phyloP scores from a whole-genome alignment of 1,140 invertebrate species.

The Cyrtorhinus lividipennis region DNA sequence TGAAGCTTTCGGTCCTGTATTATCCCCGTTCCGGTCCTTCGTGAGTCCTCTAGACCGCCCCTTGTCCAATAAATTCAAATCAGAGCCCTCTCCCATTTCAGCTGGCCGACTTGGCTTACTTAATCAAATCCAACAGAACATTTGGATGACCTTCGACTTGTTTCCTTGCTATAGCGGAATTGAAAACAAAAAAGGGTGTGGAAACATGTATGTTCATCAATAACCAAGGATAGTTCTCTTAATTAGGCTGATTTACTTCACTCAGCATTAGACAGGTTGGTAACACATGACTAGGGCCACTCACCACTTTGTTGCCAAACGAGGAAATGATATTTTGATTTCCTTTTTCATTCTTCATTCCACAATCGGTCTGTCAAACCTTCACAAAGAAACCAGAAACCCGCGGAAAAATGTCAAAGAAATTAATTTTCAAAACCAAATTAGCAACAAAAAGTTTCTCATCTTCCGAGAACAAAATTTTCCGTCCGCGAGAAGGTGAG shows the following conservation, averaged over 20 bases:
- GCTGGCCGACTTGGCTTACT: neutral
- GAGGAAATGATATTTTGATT: too few species aligned
- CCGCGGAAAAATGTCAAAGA: neutral
- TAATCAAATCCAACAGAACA: too few species aligned
- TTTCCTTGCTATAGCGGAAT: too few species aligned
- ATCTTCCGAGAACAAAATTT: neutral
- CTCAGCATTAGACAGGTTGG: too few species aligned
- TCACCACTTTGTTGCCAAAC: too few species aligned
- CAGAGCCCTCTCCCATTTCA: neutral
- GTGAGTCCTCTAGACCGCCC: too few species aligned
- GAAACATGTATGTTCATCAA: too few species aligned
- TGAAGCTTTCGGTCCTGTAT: neutral
- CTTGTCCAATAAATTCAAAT: neutral
- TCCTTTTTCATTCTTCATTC: neutral
- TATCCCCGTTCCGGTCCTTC: neutral
- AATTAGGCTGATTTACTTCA: too few species aligned
- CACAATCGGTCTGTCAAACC: neutral
- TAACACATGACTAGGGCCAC: too few species aligned
- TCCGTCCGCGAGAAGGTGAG: neutral
- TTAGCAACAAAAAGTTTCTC: neutral
- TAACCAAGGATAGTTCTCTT: too few species aligned
- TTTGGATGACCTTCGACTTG: too few species aligned
- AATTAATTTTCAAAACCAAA: conserved; percentile 4
- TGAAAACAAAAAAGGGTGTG: too few species aligned
- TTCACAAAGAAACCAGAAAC: neutral